Conservation (phyloP, 2,888 invertebrate species). For the Lamellibrachia columna region DNA sequence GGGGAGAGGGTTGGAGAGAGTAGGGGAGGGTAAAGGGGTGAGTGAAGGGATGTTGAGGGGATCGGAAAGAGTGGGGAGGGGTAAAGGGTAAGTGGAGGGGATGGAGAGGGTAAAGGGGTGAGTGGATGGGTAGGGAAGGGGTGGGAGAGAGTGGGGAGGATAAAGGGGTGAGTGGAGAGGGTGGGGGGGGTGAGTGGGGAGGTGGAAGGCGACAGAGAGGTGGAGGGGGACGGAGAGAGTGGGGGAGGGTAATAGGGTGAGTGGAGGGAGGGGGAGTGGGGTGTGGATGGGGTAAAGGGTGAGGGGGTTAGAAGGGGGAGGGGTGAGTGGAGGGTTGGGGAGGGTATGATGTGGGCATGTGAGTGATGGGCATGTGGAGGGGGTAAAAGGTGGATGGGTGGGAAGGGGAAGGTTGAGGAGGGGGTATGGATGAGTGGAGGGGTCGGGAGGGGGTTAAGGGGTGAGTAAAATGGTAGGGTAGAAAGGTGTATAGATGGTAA, state of each 20-base stretch:
- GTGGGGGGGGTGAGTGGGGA: constrained; percentile 65
- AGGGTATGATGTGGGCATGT: no score
- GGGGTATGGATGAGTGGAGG: background rate
- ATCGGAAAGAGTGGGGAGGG: background rate
- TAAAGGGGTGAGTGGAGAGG: background rate
- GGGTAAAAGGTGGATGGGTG: background rate
- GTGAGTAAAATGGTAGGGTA: no score
- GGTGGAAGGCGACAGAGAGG: no score
- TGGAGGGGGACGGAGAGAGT: no score
- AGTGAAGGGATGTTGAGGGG: background rate
- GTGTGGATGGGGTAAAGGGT: background rate
- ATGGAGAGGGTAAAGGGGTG: no score
- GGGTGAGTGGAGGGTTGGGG: background rate
- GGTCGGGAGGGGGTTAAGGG: no score
- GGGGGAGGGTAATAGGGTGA: constrained; percentile 68
- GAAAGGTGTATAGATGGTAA: background rate
- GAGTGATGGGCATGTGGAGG: background rate
- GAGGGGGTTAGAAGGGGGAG: background rate
- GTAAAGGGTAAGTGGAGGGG: background rate
- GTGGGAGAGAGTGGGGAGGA: background rate
- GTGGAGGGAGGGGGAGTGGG: background rate
- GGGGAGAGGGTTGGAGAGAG: background rate
- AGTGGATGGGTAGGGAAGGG: background rate
- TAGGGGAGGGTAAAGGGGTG: background rate
- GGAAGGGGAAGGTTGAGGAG: background rate